Percentiles rank a stretch among this genome's conserved stretches.
Evolutionary conservation across 2,888 invertebrate species (phyloP).

Genomic region (Allolobophora icterica): DNA sequence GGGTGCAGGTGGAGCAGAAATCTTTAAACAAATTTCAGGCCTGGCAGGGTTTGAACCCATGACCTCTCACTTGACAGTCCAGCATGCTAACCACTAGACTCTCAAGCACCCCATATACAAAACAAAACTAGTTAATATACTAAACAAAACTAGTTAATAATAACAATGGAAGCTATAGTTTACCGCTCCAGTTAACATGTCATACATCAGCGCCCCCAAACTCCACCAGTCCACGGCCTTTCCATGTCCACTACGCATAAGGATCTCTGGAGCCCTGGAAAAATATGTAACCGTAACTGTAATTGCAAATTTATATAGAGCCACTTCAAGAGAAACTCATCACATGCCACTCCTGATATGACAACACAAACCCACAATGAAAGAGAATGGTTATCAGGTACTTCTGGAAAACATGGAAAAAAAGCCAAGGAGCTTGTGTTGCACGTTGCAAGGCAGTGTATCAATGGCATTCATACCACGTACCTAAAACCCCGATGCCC

Average conservation of each 20-base stretch:
- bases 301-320: not conserved
- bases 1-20: no score
- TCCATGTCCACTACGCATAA: conserved; percentile 91
- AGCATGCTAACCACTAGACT: not conserved
- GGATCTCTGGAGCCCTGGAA: conserved; percentile 94
- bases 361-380: not conserved
- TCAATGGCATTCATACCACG: no score
- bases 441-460: no score
- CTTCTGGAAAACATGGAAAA: no score
- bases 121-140: not conserved
- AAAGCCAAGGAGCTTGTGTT: no score
- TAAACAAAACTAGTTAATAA: not conserved
- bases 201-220: conserved; percentile 95
- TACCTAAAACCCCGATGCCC: no score
- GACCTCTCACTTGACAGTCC: not conserved
- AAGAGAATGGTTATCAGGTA: not conserved
- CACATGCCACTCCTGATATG: not conserved
- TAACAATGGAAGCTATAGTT: conserved; percentile 43
- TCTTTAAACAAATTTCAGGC: not conserved
- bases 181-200: conserved; percentile 92
- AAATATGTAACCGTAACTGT: not conserved
- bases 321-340: not conserved
- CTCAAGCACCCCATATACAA: accelerated
- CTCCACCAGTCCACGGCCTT: conserved; percentile 77
- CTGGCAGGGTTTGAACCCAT: no score